Base-by-base conservation (phyloP, 2,797 vertebrate genomes). In the Podargus strigoides region DNA sequence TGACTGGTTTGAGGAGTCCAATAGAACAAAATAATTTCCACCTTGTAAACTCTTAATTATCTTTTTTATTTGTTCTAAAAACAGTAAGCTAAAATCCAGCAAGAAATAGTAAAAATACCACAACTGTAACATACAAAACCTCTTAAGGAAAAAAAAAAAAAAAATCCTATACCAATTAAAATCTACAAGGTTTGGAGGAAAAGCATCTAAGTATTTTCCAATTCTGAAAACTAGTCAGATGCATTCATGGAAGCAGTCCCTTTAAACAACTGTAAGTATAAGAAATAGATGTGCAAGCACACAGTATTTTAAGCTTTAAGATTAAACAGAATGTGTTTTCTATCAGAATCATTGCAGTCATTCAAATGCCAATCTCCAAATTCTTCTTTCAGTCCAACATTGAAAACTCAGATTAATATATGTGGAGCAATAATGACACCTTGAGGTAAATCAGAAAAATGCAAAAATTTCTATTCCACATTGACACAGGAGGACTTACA, bases 361-460 rank as follows among this genome's bases (percentile, higher is more conserved):
- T 47, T 87, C 50, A 69, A 56, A 49, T 10, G 13, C 32, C 3
- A 1, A 58, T 39, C 77, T 88, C 67, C 60, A 32, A 56, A 63
- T 32, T 53, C 60, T 23, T 66, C 19, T 14, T 63, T n/a, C 52
- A 82, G 56, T 74, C 64, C 49, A 69, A 50, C 21, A 12, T 1
- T 14, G 41, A 90, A 66, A 28, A 12, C 37, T n/a, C 50, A 69
- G 62, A 34, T 49, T 56, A 27, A 46, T 73, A 58, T 64, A 53
- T 14, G 7, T 89, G 89, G 95, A 89, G 52, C 97, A 89, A 95
- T 49, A 94, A 92, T 94, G 98, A 93, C 97, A 97, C 78, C 98
- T 96, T 94, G 95, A 97, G 97, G 97, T 76, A 72, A 67, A 8
- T 46, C 14, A 58, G 86, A 76, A 93, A 94, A 95, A 83, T 94